phyloP scores from a whole-genome alignment of 2,113 vertebrate genomes.

The Eidolon helvum region DNA sequence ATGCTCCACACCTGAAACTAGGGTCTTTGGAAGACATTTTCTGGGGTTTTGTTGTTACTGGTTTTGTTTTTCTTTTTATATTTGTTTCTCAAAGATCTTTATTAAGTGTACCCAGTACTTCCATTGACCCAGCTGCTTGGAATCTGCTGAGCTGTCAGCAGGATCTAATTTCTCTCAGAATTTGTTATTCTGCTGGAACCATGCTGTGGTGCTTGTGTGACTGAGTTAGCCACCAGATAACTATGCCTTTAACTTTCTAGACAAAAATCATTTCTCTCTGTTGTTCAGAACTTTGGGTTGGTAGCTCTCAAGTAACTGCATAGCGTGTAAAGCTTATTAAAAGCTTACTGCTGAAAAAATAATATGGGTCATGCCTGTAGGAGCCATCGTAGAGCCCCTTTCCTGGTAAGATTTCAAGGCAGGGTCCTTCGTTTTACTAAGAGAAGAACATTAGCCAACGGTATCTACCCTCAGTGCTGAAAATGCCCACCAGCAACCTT shows the following conservation, averaged over 20 bases:
- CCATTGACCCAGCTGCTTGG: neutral
- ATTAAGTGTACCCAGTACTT: neutral
- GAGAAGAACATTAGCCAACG: neutral
- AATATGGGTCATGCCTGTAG: neutral
- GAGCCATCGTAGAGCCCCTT: neutral
- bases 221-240: constrained; percentile 12
- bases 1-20: neutral
- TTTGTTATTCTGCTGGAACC: neutral
- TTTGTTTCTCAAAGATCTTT: constrained; percentile 31
- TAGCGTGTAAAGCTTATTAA: neutral
- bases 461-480: neutral
- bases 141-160: neutral
- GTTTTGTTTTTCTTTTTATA: constrained; percentile 2
- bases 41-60: neutral
- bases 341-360: neutral
- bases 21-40: neutral
- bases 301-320: neutral
- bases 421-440: neutral
- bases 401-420: neutral
- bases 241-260: constrained; percentile 21
- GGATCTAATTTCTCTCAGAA: constrained; percentile 26
- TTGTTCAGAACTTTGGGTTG: neutral
- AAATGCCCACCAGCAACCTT: neutral
- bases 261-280: neutral
- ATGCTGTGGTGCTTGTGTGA: neutral